Base-by-base conservation (phyloP, 2,797 vertebrate species). In the Saxicola maurus region DNA sequence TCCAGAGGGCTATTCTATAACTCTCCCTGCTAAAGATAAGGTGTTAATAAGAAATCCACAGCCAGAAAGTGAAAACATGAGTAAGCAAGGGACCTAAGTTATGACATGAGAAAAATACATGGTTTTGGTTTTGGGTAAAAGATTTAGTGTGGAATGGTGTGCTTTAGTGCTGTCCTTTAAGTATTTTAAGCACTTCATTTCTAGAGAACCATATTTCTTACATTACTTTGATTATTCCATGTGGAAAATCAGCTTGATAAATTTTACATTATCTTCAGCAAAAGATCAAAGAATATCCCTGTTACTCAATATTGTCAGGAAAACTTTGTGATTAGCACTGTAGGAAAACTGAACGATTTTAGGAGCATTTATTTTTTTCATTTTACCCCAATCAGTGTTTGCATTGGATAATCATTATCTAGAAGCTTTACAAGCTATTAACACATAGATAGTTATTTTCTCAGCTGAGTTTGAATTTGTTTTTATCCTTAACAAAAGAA, bases 1-100 rank as follows among this genome's bases (percentile, higher is more conserved):
- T 94, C 65, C 71, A 53, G 81, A 87, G 27, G 93, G 31, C 42
- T 80, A 40, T 40, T 85, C 10, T 86, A 33, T 94, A 91, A 76
- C 43, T 65, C 79, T 91, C 46, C 5, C 9, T 89, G 24, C 74
- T 84, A 79, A 89, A 94, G 43, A 82, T 78, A 82, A 89, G 69
- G 18, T 84, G 11, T 56, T 86, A 81, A 14, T 94, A 91, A 90
- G 81, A 93, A 86, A 65, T 74, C 45, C 11, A 21, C 62, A 89
- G 27, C 46, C 38, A 69, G 64, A 74, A 67, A 76, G 14, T 35
- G 40, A 88, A 53, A 74, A 18, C 35, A 31, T 71, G 76, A 75
- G n/a, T 67, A 62, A 83, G 25, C 62, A 90, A 82, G 51, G 53
- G 42, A 91, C 14, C 35, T 80, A 8, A 69, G 49, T 67, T 71